These are phyloP conservation scores for Procavia capensis DNA, from an alignment of 2,113 vertebrate species.

Conservation along the genomic window DNA sequence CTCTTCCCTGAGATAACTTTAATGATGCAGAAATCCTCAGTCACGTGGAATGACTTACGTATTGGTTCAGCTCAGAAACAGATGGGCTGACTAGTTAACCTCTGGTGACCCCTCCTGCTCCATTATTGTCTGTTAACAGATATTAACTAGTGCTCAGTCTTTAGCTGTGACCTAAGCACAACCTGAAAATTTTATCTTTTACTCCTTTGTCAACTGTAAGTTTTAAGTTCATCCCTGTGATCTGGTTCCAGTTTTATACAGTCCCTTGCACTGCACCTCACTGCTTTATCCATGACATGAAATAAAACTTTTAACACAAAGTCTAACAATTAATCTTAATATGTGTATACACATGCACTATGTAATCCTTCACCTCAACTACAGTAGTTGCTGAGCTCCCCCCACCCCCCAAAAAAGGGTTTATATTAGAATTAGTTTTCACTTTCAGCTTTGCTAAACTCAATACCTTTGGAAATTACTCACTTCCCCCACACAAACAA, in stretches of 20 bases:
- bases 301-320: conserved; percentile 39
- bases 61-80: background rate
- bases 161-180: background rate
- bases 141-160: conserved; percentile 35
- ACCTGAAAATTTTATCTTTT: background rate
- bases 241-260: background rate
- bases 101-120: conserved; percentile 3
- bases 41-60: background rate
- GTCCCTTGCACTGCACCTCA: background rate
- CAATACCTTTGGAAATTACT: background rate
- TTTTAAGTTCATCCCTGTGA: background rate
- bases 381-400: background rate
- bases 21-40: background rate
- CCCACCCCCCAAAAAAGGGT: background rate
- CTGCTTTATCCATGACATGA: background rate
- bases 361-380: conserved; percentile 1
- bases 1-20: conserved; percentile 9
- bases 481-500: background rate
- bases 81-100: background rate
- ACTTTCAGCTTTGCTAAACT: background rate
- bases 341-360: background rate
- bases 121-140: background rate
- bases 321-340: conserved; percentile 4
- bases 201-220: background rate
- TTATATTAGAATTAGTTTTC: conserved; percentile 38